Evolutionary conservation across 2,797 vertebrate genomes (phyloP).

Genomic region (Melopsittacus undulatus): DNA sequence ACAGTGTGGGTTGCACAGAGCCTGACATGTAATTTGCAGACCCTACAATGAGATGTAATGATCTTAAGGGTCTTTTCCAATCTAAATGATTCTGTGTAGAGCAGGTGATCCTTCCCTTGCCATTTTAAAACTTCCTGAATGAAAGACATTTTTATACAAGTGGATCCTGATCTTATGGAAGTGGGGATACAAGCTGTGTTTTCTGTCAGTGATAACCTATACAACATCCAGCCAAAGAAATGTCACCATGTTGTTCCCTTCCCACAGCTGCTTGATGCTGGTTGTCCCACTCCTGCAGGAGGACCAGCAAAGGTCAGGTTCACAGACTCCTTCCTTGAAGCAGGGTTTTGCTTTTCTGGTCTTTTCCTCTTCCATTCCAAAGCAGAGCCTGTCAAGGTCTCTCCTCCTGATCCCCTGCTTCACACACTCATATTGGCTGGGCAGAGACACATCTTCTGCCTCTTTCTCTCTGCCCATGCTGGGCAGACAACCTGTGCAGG

Average conservation of each 20-base stretch:
- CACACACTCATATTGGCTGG: fast-evolving
- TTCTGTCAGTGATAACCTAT: not conserved
- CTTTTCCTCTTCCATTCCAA: not conserved
- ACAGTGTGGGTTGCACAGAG: not conserved
- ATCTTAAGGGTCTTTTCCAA: not conserved
- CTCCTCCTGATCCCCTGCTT: not conserved
- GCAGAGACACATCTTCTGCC: not conserved
- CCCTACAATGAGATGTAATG: not conserved
- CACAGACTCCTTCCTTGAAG: not conserved
- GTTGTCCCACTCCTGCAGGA: not conserved
- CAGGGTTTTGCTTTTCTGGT: not conserved
- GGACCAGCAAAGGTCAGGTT: not conserved
- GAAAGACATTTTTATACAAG: not conserved
- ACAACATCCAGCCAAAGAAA: not conserved
- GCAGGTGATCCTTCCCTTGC: not conserved
- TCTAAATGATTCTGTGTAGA: not conserved
- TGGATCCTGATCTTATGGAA: not conserved
- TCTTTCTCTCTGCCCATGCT: not conserved
- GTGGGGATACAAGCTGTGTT: not conserved
- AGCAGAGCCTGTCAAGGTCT: not conserved
- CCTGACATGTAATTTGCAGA: not conserved
- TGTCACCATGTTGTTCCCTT: not conserved
- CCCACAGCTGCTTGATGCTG: not conserved
- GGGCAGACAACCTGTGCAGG: not conserved
- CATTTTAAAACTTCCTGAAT: not conserved